Conservation (phyloP, 2,113 vertebrate genomes). For the Channa maculata region DNA sequence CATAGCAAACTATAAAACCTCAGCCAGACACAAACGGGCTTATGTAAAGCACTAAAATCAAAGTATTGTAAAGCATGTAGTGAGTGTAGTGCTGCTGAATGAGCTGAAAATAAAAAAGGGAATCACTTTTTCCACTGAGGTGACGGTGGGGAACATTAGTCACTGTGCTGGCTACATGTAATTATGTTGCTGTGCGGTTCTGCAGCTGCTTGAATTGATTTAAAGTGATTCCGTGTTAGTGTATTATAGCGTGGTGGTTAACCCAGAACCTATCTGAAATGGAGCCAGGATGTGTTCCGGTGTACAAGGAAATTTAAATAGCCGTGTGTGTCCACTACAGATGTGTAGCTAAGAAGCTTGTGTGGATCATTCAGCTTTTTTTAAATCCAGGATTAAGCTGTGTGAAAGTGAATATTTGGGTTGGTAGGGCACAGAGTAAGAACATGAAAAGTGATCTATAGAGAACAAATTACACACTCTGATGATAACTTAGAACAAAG, state of each 20-base stretch:
- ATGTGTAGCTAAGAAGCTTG: neutral
- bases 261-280: neutral
- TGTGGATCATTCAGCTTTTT: conserved; percentile 2
- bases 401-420: neutral
- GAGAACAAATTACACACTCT: neutral
- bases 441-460: neutral
- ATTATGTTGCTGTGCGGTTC: conserved; percentile 1
- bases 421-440: neutral
- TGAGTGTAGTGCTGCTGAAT: neutral
- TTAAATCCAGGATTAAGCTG: neutral
- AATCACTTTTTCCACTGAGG: neutral
- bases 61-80: no score
- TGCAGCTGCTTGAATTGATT: conserved; percentile 26
- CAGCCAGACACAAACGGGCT: no score
- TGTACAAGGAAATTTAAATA: neutral
- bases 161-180: neutral
- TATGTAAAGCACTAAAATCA: no score
- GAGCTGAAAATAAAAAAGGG: neutral
- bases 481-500: no score
- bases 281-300: neutral
- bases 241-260: conserved; percentile 20
- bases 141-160: conserved; percentile 3
- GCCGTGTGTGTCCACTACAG: conserved; percentile 15
- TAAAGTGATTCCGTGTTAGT: neutral
- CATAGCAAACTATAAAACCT: no score